These are phyloP conservation scores for Cranoglanis bouderius DNA, from an alignment of 2,113 vertebrate species.

Conservation along the genomic window DNA sequence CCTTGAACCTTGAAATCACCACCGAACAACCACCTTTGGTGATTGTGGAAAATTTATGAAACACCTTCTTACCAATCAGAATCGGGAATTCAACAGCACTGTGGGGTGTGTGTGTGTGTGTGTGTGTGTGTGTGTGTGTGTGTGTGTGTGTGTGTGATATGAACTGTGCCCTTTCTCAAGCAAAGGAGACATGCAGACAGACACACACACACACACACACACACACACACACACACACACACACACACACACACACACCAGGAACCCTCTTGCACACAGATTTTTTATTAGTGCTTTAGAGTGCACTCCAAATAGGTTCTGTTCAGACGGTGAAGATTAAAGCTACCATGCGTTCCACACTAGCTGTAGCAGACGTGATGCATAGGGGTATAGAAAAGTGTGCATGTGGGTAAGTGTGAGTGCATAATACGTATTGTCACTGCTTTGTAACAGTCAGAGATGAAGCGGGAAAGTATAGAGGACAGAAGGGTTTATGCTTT, in stretches of 20 bases:
- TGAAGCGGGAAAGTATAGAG: not conserved
- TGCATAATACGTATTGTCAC: not conserved
- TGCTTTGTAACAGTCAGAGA: not conserved
- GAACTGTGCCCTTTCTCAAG: not conserved
- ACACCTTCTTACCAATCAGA: too few species aligned
- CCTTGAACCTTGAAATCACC: not conserved
- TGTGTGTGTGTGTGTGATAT: not conserved
- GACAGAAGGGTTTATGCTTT: not conserved
- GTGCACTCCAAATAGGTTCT: not conserved
- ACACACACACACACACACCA: not conserved
- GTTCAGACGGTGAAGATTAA: constrained; percentile 31
- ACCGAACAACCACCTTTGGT: not conserved
- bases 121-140: not conserved
- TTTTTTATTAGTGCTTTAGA: not conserved
- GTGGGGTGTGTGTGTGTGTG: too few species aligned
- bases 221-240: not conserved
- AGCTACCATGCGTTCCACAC: not conserved
- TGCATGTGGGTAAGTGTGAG: not conserved
- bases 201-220: not conserved
- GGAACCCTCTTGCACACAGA: not conserved
- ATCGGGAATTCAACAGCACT: too few species aligned
- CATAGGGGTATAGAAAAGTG: not conserved
- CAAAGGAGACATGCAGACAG: not conserved
- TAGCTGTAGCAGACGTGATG: not conserved
- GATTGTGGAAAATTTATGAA: not conserved